Base-by-base conservation (phyloP, 2,888 invertebrate genomes). In the Ectemnius lituratus region DNA sequence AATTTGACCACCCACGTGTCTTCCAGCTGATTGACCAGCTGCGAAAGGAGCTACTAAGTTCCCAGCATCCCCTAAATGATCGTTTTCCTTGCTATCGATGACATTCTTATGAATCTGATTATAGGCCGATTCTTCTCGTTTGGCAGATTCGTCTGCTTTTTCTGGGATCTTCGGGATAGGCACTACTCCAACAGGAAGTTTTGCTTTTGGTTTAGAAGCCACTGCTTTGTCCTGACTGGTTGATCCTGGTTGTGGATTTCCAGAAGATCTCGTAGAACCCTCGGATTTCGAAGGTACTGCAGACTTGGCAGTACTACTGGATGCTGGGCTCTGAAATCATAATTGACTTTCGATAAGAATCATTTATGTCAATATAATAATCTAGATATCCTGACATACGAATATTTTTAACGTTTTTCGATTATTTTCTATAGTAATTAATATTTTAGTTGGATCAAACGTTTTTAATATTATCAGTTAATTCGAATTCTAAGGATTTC, bases 121-220 rank as follows among this genome's bases (percentile, higher is more conserved):
- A 37, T 82, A 80, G 4, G 76, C 77, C 0, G 63, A 70, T 0
- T 82, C 78, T 2, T 82, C 81, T 6, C 79, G 71, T 56, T 77
- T 83, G 0, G 14, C 62, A 2, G 74, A 80, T 14, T 82, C 80
- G 1, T 81, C 75, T 2, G 75, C 84, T 49, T 81, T 78, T 16
- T 87, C 87, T 45, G 86, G 84, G 20, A 90, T 78, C 68, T 83
- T 76, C 0, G 89, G 90, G 52, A 90, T 90, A 8, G 90, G 90
- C 13, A 87, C 82, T 3, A 90, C 90, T 1, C 90, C 90, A 3
- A 81, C 71, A 0, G 90, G 90, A 8, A 90, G 79, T 65, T 89
- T 90, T 0, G 88, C 82, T 70, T 89, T 89, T 8, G 71, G 58
- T 57, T 69, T 81, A 14, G 37, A 60, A 2, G 73, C 66, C n/a